Conservation (phyloP, 2,113 vertebrate genomes). For the Podarcis muralis region DNA sequence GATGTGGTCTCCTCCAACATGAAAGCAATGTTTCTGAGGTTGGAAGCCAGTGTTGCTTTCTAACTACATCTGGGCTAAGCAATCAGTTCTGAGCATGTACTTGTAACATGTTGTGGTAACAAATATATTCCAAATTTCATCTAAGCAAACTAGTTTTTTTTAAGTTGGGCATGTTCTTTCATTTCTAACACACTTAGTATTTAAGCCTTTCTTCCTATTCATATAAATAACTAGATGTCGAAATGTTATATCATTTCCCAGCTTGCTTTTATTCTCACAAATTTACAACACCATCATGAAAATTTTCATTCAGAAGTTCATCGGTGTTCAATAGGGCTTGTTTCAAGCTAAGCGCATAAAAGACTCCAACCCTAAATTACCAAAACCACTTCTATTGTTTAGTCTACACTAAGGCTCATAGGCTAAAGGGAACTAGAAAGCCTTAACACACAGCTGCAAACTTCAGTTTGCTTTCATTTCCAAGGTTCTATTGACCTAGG, state of each 20-base stretch:
- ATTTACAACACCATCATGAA: neutral
- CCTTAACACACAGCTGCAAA: neutral
- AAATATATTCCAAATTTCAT: neutral
- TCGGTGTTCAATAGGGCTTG: neutral
- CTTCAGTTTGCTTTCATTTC: neutral
- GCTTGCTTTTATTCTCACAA: neutral
- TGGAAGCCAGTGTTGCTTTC: neutral
- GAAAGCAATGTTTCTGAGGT: neutral
- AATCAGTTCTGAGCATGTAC: neutral
- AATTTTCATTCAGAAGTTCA: neutral
- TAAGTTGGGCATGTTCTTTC: neutral
- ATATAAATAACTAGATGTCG: neutral
- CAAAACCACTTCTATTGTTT: neutral
- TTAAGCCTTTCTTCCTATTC: neutral
- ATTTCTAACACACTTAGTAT: too few species aligned
- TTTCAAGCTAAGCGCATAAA: neutral
- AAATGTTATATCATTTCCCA: neutral
- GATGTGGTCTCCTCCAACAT: neutral
- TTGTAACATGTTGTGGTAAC: neutral
- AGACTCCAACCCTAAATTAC: neutral
- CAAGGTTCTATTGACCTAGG: neutral
- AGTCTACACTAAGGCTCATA: neutral
- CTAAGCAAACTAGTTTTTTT: neutral
- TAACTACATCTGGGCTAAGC: neutral
- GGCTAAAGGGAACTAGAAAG: neutral